phyloP scores from a whole-genome alignment of 2,888 invertebrate genomes.

The Allolobophora icterica region DNA sequence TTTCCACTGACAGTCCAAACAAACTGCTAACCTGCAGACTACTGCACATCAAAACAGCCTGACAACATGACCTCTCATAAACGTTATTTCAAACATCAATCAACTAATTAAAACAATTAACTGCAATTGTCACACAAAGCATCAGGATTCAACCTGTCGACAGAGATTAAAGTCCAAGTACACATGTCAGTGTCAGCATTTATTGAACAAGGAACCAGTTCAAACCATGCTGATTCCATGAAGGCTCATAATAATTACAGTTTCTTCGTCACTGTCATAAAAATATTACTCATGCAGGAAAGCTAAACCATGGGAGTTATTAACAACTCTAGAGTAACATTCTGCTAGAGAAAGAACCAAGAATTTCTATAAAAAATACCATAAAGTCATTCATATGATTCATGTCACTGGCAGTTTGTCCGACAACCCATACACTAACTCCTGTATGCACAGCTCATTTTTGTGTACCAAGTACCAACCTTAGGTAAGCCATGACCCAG shows the following conservation, averaged over 20 bases:
- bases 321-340: neutral
- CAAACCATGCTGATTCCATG: neutral
- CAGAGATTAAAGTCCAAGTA: neutral
- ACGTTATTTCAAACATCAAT: neutral
- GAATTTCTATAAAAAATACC: neutral
- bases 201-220: neutral
- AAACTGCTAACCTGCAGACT: neutral
- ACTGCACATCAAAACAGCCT: neutral
- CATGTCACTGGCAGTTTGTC: neutral
- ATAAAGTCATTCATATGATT: neutral
- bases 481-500: neutral
- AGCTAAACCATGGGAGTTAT: neutral
- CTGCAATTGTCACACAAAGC: neutral
- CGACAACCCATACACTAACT: neutral
- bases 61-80: neutral
- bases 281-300: neutral
- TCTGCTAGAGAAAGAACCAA: neutral
- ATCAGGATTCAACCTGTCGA: neutral
- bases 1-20: too few species aligned
- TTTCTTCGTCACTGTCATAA: neutral
- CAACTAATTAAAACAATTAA: constrained; percentile 11
- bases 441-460: neutral
- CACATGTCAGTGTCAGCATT: neutral
- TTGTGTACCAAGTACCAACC: neutral
- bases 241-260: neutral